Conservation (phyloP, 2,797 vertebrate species). For the Erpetoichthys calabaricus region DNA sequence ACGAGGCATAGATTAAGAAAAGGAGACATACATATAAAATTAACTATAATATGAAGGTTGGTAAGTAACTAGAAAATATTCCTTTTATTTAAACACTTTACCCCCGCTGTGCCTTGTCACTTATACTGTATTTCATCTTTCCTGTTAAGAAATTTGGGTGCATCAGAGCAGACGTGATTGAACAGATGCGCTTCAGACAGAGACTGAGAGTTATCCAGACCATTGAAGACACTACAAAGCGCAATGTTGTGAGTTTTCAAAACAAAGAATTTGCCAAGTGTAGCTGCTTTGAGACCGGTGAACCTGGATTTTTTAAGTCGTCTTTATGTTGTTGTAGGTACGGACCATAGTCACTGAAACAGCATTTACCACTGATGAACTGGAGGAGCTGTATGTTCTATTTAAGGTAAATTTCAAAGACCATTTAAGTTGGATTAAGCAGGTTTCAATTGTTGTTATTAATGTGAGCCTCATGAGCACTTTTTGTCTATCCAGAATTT, state of each 20-base stretch:
- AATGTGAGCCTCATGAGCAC: too few relatives aligned
- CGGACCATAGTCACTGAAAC: conserved; percentile 91
- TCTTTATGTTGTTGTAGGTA: conserved; percentile 48
- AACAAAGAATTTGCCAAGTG: neutral
- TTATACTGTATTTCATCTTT: neutral
- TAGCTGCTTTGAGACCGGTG: neutral
- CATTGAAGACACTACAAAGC: conserved; percentile 90
- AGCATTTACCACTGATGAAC: conserved; percentile 75
- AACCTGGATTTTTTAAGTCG: neutral
- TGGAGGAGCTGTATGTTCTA: conserved; percentile 86
- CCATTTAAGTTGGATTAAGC: neutral
- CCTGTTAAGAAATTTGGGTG: conserved; percentile 79
- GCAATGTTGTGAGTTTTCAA: conserved; percentile 72
- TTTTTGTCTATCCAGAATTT: too few relatives aligned
- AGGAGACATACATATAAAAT: too few relatives aligned
- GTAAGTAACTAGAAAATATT: too few relatives aligned
- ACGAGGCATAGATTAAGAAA: too few relatives aligned
- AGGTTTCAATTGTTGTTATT: too few relatives aligned
- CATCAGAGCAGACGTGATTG: conserved; percentile 85
- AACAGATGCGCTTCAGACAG: conserved; percentile 97
- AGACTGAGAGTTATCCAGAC: conserved; percentile 92
- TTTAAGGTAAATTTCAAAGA: conserved; percentile 72
- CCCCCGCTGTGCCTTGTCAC: too few relatives aligned
- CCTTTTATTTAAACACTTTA: too few relatives aligned
- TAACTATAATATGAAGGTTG: too few relatives aligned